Conservation (phyloP, 2,113 vertebrate species). For the Panthera tigris region DNA sequence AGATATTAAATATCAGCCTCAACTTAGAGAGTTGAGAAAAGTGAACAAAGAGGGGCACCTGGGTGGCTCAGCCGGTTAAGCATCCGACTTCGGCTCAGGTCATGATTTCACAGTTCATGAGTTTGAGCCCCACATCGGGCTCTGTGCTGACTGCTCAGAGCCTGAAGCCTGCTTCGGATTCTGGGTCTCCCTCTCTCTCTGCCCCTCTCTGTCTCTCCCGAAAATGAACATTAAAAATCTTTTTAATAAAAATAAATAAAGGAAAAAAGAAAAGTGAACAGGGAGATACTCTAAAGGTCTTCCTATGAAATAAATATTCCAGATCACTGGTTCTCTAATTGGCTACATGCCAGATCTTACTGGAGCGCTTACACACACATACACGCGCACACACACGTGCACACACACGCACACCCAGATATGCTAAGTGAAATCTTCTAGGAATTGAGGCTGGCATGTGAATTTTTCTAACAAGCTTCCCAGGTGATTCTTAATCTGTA, state of each 20-base stretch:
- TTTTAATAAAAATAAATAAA: too few relatives aligned
- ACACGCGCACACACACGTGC: neutral
- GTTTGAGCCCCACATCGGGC: too few relatives aligned
- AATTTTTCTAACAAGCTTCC: neutral
- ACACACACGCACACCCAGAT: fast-evolving
- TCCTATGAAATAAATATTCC: constrained; percentile 45
- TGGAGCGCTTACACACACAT: neutral
- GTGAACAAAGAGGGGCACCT: neutral
- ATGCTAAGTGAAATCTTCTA: constrained; percentile 6
- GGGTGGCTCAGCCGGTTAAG: too few relatives aligned
- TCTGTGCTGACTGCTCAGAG: too few relatives aligned
- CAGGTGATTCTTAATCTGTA: constrained; percentile 37
- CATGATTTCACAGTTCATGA: too few relatives aligned
- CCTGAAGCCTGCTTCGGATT: too few relatives aligned
- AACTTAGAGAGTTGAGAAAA: constrained; percentile 15
- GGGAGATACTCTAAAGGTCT: neutral
- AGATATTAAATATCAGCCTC: neutral
- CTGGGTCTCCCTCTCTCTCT: too few relatives aligned
- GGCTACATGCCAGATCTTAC: neutral
- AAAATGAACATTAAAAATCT: too few relatives aligned
- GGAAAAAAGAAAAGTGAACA: neutral
- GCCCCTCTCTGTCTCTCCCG: too few relatives aligned
- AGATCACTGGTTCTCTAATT: constrained; percentile 22
- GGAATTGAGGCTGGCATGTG: neutral
- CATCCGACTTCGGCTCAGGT: too few relatives aligned